Conservation (phyloP, 2,113 vertebrate genomes). For the Seriola aureovittata region DNA sequence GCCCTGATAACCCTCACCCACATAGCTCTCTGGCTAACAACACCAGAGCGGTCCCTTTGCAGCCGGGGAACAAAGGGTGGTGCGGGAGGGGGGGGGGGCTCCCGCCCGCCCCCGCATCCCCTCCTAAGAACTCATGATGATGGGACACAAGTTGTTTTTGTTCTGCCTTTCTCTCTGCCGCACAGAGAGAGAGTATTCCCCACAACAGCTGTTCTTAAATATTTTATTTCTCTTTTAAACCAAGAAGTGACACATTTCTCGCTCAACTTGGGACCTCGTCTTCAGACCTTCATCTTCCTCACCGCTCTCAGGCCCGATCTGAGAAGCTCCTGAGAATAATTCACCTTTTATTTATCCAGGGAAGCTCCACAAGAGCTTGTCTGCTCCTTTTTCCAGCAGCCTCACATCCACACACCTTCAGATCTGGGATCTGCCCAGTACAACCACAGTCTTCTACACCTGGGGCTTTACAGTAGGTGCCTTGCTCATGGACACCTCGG, state of each 20-base stretch:
- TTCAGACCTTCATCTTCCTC: constrained; percentile 16
- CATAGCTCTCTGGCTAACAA: constrained; percentile 53
- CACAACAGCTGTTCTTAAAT: constrained; percentile 42
- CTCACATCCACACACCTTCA: constrained; percentile 13
- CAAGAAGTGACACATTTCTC: constrained; percentile 51
- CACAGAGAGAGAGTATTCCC: constrained; percentile 18
- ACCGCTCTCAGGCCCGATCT: constrained; percentile 38
- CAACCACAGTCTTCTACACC: constrained; percentile 15
- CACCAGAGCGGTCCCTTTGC: constrained; percentile 51
- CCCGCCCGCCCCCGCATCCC: constrained; percentile 34
- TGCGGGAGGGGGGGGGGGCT: neutral
- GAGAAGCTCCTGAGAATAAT: constrained; percentile 30
- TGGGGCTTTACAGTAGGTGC: constrained; percentile 66
- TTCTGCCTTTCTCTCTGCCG: constrained; percentile 61
- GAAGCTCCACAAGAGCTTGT: constrained; percentile 41
- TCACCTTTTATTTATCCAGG: constrained; percentile 58
- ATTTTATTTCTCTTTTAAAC: constrained; percentile 53
- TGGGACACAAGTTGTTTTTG: constrained; percentile 67
- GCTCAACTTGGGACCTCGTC: constrained; percentile 40
- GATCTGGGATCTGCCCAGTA: constrained; percentile 11
- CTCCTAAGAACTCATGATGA: constrained; percentile 56
- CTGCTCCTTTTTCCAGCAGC: constrained; percentile 16
- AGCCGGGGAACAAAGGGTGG: constrained; percentile 50
- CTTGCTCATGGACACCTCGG: constrained; percentile 76
- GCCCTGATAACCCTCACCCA: constrained; percentile 44